Evolutionary conservation across 2,888 invertebrate species (phyloP), one percentile per base, ranked within the genome.

Genomic region (Drosophila histrio): DNA sequence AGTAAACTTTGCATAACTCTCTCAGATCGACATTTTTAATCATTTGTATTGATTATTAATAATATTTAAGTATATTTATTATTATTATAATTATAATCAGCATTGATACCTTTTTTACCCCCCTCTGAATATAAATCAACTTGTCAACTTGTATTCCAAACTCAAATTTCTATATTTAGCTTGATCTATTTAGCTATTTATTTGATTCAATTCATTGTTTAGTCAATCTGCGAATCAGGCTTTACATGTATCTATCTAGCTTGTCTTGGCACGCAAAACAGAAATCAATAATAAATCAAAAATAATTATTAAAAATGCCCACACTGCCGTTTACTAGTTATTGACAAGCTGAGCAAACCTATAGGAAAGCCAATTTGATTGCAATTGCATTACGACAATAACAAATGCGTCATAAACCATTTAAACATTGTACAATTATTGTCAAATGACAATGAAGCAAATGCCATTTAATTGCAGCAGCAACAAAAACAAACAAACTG

Each of bases 391-490:
- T 52, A 26, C 52, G 58, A 58, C 38, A 53, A 61, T 57, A 63
- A 26, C 65, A 72, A 85, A 68, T 49, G 54, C 77, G 63, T 77
- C 76, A 79, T 68, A 61, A 77, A 62, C 30, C 36, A 71, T 65
- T 73, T 54, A 22, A 80, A 54, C 64, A 62, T 61, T 59, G 53
- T 43, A 49, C 57, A 69, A 69, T 56, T 43, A 63, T 57, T 57
- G 49, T 59, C 75, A 44, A 46, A 39, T 69, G 81, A 65, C 75
- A 78, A 69, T 71, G 56, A 39, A 56, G 30, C 61, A 61, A 87
- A 72, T 72, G 72, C 47, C 65, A 65, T 65, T 76, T 79, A 82
- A 87, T 76, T 85, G 58, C 68, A 32, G 5, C n/a, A 49, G 50
- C 50, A 38, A 11, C 4, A 15, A 15, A 9, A 6, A 26, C 6